Conservation (phyloP, 92 coral and sea anemone species). For the Epizoanthus rinbou region DNA sequence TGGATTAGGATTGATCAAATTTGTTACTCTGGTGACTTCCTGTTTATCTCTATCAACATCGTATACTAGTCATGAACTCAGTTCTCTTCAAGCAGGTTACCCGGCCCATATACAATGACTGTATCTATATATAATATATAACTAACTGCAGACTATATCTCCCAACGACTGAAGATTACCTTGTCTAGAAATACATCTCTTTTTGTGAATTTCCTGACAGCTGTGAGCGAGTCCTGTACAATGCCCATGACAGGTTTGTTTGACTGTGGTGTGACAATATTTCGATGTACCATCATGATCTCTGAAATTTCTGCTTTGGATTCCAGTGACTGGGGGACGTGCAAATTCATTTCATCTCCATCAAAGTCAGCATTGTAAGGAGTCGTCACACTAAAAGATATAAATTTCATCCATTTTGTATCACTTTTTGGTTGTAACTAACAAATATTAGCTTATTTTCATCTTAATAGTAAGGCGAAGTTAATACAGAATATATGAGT, state of each 20-base stretch:
- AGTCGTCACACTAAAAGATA: constrained; percentile 82
- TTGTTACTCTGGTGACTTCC: too few relatives aligned
- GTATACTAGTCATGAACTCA: too few relatives aligned
- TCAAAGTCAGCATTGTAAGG: constrained; percentile 99
- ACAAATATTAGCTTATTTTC: too few relatives aligned
- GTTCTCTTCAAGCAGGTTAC: too few relatives aligned
- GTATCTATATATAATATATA: too few relatives aligned
- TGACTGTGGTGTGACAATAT: constrained; percentile 96
- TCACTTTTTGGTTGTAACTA: too few relatives aligned
- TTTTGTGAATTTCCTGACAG: constrained; percentile 93
- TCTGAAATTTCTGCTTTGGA: constrained; percentile 96
- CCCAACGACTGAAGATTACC: constrained; percentile 48
- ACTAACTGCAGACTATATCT: too few relatives aligned
- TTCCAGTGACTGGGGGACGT: constrained; percentile 97
- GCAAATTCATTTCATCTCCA: constrained; percentile 99
- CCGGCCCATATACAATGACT: too few relatives aligned
- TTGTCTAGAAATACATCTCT: constrained; percentile 96
- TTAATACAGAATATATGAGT: not conserved
- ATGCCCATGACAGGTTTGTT: constrained; percentile 99
- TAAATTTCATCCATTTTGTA: not conserved
- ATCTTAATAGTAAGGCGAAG: not conserved
- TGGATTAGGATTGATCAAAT: too few relatives aligned
- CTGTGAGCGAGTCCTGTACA: constrained; percentile 98
- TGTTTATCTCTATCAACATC: too few relatives aligned
- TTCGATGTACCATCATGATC: constrained; percentile 98